Evolutionary conservation across 2,797 vertebrate genomes (phyloP).

Genomic region (Mus caroli): DNA sequence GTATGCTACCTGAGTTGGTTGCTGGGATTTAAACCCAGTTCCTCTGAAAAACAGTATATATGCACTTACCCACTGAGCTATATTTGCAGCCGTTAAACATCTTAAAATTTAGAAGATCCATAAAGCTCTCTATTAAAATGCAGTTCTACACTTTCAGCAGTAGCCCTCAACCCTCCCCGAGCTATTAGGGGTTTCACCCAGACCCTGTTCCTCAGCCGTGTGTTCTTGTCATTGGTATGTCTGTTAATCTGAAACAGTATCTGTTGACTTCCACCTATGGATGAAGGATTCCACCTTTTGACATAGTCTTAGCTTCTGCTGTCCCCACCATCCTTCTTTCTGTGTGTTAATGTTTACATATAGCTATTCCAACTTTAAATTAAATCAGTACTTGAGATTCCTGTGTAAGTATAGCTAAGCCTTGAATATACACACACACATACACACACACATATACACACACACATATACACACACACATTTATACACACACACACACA

Average conservation of each 20-base stretch:
- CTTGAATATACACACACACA: background rate
- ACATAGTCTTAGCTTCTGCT: background rate
- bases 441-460: too few relatives aligned
- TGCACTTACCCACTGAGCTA: background rate
- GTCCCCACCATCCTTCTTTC: background rate
- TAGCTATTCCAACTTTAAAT: background rate
- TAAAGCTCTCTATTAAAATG: constrained; percentile 5
- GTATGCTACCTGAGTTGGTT: background rate
- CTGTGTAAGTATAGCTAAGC: background rate
- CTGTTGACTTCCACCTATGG: background rate
- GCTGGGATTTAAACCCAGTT: background rate
- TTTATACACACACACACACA: too few relatives aligned
- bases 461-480: too few relatives aligned
- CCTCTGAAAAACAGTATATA: background rate
- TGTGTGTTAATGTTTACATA: background rate
- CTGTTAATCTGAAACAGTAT: background rate
- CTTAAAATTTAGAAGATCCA: background rate
- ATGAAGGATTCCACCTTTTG: background rate
- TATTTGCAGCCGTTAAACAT: background rate
- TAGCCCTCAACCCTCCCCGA: background rate
- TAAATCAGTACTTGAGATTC: background rate
- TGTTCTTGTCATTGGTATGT: background rate
- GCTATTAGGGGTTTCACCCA: background rate
- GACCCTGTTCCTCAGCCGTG: background rate
- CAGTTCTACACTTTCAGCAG: background rate